Conservation (phyloP, 1,140 invertebrate species). For the Tetramorium alpestre region DNA sequence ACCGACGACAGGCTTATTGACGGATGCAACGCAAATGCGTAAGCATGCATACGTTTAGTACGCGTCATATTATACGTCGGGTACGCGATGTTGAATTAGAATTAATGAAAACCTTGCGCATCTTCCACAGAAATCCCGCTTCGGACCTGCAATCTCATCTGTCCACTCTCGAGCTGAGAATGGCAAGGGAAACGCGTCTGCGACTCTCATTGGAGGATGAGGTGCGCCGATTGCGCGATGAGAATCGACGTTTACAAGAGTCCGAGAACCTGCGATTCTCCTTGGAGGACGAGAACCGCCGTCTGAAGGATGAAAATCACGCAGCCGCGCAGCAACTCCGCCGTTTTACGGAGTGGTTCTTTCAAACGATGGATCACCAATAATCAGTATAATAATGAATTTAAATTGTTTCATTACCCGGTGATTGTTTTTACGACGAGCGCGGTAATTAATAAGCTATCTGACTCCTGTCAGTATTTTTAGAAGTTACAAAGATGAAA, state of each 20-base stretch:
- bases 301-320: constrained; percentile 95
- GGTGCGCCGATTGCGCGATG: constrained; percentile 92
- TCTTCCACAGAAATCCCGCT: constrained; percentile 80
- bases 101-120: constrained; percentile 22
- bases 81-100: not conserved
- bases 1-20: constrained; percentile 78
- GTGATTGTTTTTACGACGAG: not conserved
- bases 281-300: constrained; percentile 92
- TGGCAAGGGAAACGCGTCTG: constrained; percentile 88
- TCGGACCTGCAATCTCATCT: constrained; percentile 88
- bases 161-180: constrained; percentile 88
- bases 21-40: constrained; percentile 77
- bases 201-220: constrained; percentile 89
- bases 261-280: constrained; percentile 89
- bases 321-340: constrained; percentile 95
- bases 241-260: constrained; percentile 94
- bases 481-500: constrained; percentile 7
- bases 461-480: constrained; percentile 14
- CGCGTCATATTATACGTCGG: too few species aligned
- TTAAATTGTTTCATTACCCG: constrained; percentile 1
- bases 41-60: constrained; percentile 59
- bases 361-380: constrained; percentile 93
- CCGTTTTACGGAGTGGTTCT: constrained; percentile 97
- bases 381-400: constrained; percentile 69
- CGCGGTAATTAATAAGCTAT: constrained; percentile 24